A percentile compares a stretch with the other conserved stretches of the same genome.
Conservation (phyloP, 53 echinoderm and acorn worm species). For the Glandiceps talaboti region DNA sequence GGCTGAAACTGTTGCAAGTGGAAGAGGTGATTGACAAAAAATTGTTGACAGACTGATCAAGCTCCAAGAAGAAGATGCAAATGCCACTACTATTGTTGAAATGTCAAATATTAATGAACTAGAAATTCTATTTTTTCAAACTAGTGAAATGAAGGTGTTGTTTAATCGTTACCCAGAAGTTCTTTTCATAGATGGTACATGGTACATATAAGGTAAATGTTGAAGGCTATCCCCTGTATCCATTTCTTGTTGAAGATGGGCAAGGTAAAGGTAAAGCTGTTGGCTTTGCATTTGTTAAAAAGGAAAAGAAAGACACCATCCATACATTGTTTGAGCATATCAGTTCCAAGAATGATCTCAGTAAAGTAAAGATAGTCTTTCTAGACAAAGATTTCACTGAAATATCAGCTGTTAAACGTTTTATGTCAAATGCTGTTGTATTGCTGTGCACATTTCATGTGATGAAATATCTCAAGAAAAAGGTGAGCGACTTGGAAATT, state of each 20-base stretch:
- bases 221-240: constrained; percentile 36
- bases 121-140: background rate
- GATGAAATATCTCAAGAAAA: background rate
- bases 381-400: background rate
- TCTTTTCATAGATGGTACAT: constrained; percentile 33
- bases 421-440: too few species aligned
- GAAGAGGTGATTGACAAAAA: background rate
- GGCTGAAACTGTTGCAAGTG: background rate
- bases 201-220: constrained; percentile 40
- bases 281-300: background rate
- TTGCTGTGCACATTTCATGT: background rate
- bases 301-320: background rate
- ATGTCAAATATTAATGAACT: background rate
- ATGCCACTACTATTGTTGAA: background rate
- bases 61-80: background rate
- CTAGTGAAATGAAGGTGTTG: background rate
- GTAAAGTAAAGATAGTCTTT: background rate
- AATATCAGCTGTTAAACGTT: background rate
- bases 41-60: background rate
- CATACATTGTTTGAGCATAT: background rate
- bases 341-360: background rate
- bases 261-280: constrained; percentile 19
- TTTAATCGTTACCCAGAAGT: constrained; percentile 24
- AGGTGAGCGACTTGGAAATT: background rate
- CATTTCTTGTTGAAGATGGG: constrained; percentile 38